Conservation (phyloP, 2,113 vertebrate genomes). For the Muscicapa adusta region DNA sequence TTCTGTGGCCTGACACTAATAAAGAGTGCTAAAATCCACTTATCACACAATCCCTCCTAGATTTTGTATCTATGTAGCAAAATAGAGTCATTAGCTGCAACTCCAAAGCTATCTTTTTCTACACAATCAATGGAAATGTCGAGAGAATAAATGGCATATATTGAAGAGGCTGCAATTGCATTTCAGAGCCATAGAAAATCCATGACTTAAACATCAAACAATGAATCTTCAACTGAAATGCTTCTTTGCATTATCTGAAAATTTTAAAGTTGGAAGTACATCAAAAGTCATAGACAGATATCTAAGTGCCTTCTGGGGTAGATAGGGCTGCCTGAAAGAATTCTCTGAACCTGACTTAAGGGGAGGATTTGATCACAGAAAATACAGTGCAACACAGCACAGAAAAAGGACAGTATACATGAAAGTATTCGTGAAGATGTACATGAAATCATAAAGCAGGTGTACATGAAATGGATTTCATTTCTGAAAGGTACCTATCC, state of each 20-base stretch:
- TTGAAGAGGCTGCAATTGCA: background rate
- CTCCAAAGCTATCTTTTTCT: background rate
- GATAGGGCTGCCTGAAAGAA: background rate
- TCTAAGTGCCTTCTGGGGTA: background rate
- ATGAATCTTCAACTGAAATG: background rate
- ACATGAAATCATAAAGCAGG: background rate
- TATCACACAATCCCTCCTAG: background rate
- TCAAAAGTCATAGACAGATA: background rate
- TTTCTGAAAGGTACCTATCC: background rate
- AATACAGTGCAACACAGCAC: background rate
- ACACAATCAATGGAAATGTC: background rate
- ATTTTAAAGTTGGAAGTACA: background rate
- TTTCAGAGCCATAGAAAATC: conserved; percentile 21
- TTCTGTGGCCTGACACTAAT: background rate
- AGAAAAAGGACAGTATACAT: background rate
- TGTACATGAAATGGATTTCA: background rate
- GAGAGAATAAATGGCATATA: background rate
- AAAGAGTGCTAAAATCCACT: background rate
- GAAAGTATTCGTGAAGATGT: background rate
- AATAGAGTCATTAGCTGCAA: background rate
- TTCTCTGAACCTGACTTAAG: background rate
- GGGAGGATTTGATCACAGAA: background rate
- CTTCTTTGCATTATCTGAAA: background rate
- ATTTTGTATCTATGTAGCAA: background rate
- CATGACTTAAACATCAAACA: conserved; percentile 12